Conservation (phyloP, 2,797 vertebrate genomes). For the Acropternis orthonyx region DNA sequence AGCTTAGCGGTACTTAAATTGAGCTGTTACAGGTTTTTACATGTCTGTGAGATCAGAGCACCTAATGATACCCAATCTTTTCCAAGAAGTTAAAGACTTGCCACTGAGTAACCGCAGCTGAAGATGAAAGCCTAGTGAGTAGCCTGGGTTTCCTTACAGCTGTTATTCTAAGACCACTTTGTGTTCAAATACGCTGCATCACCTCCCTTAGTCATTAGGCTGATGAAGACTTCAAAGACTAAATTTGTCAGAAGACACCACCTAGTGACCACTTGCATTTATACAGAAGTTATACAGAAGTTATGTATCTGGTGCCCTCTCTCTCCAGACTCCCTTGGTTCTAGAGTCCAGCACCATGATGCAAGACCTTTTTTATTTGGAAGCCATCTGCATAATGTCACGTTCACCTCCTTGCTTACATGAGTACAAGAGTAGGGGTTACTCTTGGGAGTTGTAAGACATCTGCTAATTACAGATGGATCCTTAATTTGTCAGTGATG, state of each 20-base stretch:
- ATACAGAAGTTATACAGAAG: not conserved
- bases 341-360: not conserved
- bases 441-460: not conserved
- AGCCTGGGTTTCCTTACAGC: not conserved
- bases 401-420: not conserved
- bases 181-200: not conserved
- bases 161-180: not conserved
- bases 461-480: conserved; percentile 36
- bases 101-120: not conserved
- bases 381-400: not conserved
- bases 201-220: not conserved
- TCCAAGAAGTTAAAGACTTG: not conserved
- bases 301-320: fast-evolving
- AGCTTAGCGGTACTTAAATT: not conserved
- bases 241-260: conserved; percentile 36
- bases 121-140: not conserved
- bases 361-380: not conserved
- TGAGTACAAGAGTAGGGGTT: not conserved
- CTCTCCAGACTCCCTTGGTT: not conserved
- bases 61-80: not conserved
- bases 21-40: not conserved
- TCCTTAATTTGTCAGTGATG: not conserved
- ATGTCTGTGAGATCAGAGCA: not conserved
- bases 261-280: conserved; percentile 41
- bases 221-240: not conserved